phyloP scores from a whole-genome alignment of 2,797 vertebrate genomes.

The Graptemys geographica region DNA sequence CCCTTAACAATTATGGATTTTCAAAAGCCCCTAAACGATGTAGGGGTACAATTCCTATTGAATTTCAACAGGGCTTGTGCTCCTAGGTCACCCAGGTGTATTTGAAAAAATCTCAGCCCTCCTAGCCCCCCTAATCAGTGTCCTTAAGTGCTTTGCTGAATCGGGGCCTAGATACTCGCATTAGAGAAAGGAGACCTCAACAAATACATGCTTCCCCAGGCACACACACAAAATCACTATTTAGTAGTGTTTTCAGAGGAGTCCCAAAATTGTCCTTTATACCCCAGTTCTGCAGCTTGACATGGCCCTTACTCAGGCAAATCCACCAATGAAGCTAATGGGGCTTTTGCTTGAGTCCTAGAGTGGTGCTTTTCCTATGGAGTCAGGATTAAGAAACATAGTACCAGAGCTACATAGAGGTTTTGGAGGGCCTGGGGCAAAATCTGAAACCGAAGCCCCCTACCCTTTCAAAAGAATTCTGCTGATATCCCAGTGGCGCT shows the following conservation, averaged over 20 bases:
- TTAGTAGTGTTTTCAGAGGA: background rate
- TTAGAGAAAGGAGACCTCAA: background rate
- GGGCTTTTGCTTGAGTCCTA: background rate
- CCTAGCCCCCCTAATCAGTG: no score
- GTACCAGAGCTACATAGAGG: background rate
- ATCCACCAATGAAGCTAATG: background rate
- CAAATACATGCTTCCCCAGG: background rate
- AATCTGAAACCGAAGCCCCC: no score
- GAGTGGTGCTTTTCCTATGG: background rate
- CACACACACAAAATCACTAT: background rate
- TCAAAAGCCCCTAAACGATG: rapidly evolving
- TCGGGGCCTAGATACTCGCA: background rate
- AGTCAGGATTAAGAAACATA: background rate
- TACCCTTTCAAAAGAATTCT: no score
- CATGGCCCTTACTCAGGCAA: background rate
- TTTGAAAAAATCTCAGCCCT: background rate
- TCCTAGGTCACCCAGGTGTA: rapidly evolving
- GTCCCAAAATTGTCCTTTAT: background rate
- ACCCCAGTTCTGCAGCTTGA: background rate
- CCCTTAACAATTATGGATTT: background rate
- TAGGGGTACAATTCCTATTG: background rate
- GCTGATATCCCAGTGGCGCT: no score
- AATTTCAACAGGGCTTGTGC: background rate
- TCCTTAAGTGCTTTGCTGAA: background rate
- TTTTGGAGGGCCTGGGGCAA: background rate